These are phyloP conservation scores for Cinclus mexicanus DNA, from an alignment of 2,113 vertebrate species.

Conservation along the genomic window DNA sequence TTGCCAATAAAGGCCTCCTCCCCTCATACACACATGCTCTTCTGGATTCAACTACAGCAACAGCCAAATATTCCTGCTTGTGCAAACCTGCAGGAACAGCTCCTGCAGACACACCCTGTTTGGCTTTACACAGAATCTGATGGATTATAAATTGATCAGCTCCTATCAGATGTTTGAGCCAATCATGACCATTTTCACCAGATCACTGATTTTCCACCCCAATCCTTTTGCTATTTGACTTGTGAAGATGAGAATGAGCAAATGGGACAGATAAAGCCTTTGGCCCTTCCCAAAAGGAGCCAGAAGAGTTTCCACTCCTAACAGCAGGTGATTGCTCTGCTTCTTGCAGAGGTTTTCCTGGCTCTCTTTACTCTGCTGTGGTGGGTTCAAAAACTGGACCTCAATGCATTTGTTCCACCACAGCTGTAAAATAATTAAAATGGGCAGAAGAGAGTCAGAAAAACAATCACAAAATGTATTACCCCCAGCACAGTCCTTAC, in stretches of 20 bases:
- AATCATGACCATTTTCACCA: neutral
- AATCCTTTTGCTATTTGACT: neutral
- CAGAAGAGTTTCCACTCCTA: neutral
- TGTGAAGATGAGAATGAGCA: neutral
- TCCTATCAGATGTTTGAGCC: neutral
- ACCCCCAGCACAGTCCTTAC: neutral
- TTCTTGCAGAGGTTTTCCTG: neutral
- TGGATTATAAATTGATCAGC: neutral
- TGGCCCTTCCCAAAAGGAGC: no score
- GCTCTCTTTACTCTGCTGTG: neutral
- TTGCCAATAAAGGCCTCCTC: neutral
- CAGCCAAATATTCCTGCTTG: neutral
- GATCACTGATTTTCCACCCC: neutral
- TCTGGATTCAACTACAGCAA: neutral
- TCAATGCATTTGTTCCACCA: neutral
- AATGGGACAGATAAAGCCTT: neutral
- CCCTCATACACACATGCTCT: neutral
- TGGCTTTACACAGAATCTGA: neutral
- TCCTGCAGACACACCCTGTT: neutral
- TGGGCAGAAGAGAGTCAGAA: neutral
- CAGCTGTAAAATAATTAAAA: neutral
- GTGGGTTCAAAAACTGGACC: neutral
- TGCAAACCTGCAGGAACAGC: neutral
- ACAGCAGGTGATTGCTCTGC: neutral
- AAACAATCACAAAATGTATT: neutral